Conservation (phyloP, 2,888 invertebrate genomes). For the Apamea monoglypha region DNA sequence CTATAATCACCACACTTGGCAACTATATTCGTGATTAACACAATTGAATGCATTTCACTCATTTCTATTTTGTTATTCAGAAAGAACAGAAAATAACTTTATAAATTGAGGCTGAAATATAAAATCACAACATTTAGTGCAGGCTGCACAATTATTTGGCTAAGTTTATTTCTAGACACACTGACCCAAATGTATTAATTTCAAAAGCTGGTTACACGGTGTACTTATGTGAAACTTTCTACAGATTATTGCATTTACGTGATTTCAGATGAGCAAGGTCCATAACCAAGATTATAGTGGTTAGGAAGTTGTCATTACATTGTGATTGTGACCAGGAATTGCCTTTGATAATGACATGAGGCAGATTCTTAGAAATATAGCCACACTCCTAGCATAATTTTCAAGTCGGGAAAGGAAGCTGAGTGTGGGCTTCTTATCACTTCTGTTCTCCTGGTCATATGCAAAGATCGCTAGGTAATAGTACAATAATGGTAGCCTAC, state of each 20-base stretch:
- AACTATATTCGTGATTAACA: conserved; percentile 9
- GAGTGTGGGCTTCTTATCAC: neutral
- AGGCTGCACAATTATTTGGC: neutral
- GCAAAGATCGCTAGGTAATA: neutral
- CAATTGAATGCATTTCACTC: conserved; percentile 3
- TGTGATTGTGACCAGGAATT: neutral
- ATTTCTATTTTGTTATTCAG: neutral
- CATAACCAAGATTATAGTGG: neutral
- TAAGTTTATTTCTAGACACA: neutral
- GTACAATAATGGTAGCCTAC: conserved; percentile 68
- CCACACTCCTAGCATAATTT: neutral
- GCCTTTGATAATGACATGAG: too few relatives aligned
- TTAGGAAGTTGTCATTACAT: neutral
- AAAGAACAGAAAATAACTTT: neutral
- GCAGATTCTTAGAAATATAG: neutral
- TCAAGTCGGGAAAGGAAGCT: neutral
- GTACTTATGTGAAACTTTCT: neutral
- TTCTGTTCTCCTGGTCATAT: neutral
- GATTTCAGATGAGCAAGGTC: neutral
- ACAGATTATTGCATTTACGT: neutral
- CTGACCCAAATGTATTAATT: neutral
- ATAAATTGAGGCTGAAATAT: neutral
- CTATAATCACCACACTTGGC: conserved; percentile 16
- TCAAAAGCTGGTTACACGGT: neutral
- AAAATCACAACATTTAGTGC: neutral